Percentiles rank a stretch among this genome's conserved stretches.
These are phyloP conservation scores for Thyatira batis DNA, from an alignment of 2,888 invertebrate species.

Conservation along the genomic window DNA sequence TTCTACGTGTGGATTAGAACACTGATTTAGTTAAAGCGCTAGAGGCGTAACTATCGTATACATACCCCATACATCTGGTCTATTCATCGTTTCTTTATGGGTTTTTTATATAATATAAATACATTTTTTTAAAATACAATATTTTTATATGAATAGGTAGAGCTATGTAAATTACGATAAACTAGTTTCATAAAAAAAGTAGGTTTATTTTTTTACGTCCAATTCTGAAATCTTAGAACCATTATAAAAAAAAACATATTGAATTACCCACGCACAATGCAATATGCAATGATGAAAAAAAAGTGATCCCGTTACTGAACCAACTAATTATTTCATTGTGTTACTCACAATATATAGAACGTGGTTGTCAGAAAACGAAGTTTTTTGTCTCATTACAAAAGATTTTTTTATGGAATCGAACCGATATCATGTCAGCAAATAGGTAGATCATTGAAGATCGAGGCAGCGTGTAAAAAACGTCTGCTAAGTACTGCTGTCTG, in stretches of 20 bases:
- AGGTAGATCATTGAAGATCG: constrained; percentile 56
- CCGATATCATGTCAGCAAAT: constrained; percentile 67
- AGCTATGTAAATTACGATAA: neutral
- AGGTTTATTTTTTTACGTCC: constrained; percentile 50
- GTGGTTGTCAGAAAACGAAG: constrained; percentile 72
- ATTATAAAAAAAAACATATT: constrained; percentile 76
- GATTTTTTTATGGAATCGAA: constrained; percentile 62
- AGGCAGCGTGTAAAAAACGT: constrained; percentile 22
- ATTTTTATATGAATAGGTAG: neutral
- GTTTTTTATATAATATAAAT: too few species aligned
- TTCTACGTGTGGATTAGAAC: too few species aligned
- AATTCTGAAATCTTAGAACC: constrained; percentile 49
- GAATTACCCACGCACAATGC: constrained; percentile 74
- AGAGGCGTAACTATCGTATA: too few species aligned
- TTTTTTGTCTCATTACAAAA: constrained; percentile 71
- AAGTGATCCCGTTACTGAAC: constrained; percentile 73
- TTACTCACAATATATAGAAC: constrained; percentile 65
- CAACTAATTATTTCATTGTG: constrained; percentile 79
- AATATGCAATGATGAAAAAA: constrained; percentile 58
- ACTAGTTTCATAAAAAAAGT: constrained; percentile 37
- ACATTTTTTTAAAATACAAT: constrained; percentile 5
- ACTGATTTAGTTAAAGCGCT: too few species aligned
- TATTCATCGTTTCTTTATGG: too few species aligned
- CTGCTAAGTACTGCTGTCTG: neutral
- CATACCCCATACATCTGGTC: too few species aligned